Evolutionary conservation across 2,797 vertebrate species (phyloP).

Genomic region (Moxostoma hubbsi): DNA sequence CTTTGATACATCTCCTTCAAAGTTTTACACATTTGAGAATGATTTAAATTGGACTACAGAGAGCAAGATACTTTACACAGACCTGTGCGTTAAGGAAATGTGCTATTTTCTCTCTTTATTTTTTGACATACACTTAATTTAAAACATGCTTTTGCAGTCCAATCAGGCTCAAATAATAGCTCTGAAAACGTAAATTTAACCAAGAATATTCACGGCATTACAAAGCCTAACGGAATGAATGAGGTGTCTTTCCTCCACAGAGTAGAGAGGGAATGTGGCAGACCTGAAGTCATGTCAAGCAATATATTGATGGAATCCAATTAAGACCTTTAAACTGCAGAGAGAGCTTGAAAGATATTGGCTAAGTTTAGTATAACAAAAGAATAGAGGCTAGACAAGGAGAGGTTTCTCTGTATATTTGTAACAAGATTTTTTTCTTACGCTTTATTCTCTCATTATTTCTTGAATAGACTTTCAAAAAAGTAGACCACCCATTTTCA

Average conservation of each 20-base stretch:
- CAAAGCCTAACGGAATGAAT: slow-evolving; percentile 70
- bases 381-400: slow-evolving; percentile 80
- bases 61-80: slow-evolving; percentile 5
- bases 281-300: slow-evolving; percentile 82
- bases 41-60: slow-evolving; percentile 21
- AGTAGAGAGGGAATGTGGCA: slow-evolving; percentile 76
- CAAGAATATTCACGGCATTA: slow-evolving; percentile 75
- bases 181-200: slow-evolving; percentile 71
- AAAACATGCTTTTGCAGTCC: slow-evolving; percentile 57
- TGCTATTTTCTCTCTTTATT: slow-evolving; percentile 40
- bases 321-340: slow-evolving; percentile 81
- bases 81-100: slow-evolving; percentile 6
- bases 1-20: slow-evolving; percentile 37
- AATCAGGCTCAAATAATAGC: slow-evolving; percentile 71
- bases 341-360: slow-evolving; percentile 72
- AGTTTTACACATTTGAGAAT: slow-evolving; percentile 16
- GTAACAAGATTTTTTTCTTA: slow-evolving; percentile 68
- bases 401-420: slow-evolving; percentile 71
- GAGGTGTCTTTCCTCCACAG: slow-evolving; percentile 73
- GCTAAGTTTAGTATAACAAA: slow-evolving; percentile 81
- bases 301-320: slow-evolving; percentile 84
- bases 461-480: slow-evolving; percentile 73
- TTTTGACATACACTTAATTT: slow-evolving; percentile 45
- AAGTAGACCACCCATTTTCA: slow-evolving; percentile 68
- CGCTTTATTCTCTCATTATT: slow-evolving; percentile 79